Conservation (phyloP, 2,113 vertebrate genomes). For the Pardalotus punctatus region DNA sequence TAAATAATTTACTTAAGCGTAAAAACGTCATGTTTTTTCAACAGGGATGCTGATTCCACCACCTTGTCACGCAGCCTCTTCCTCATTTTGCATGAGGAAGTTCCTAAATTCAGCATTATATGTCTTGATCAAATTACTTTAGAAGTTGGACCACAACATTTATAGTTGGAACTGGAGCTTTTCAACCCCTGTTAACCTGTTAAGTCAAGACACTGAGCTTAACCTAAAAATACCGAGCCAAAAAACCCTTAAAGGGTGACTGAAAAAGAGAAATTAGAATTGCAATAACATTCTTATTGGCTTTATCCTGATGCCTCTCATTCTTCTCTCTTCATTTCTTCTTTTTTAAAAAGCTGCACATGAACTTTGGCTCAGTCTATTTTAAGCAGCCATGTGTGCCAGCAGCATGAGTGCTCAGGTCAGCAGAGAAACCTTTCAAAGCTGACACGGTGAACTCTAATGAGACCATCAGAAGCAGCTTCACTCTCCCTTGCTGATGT, state of each 20-base stretch:
- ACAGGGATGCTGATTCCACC: neutral
- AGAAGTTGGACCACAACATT: neutral
- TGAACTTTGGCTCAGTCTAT: neutral
- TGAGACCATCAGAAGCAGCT: neutral
- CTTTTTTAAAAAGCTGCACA: neutral
- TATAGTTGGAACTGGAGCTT: neutral
- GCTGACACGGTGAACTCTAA: neutral
- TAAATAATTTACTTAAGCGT: neutral
- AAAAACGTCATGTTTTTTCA: neutral
- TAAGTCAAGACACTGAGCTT: neutral
- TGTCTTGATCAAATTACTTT: neutral
- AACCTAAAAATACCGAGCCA: neutral
- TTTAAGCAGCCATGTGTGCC: neutral
- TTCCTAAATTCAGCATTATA: neutral
- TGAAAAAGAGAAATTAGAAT: neutral
- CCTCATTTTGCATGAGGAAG: neutral
- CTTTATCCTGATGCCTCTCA: neutral
- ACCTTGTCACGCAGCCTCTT: neutral
- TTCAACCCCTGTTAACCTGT: neutral
- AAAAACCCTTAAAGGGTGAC: neutral
- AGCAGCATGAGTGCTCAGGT: neutral
- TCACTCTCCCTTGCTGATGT: neutral
- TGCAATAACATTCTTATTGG: neutral
- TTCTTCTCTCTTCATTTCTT: neutral
- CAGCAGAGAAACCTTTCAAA: conserved; percentile 9